phyloP scores from a whole-genome alignment of 2,888 invertebrate genomes.

The Cephonodes hylas region DNA sequence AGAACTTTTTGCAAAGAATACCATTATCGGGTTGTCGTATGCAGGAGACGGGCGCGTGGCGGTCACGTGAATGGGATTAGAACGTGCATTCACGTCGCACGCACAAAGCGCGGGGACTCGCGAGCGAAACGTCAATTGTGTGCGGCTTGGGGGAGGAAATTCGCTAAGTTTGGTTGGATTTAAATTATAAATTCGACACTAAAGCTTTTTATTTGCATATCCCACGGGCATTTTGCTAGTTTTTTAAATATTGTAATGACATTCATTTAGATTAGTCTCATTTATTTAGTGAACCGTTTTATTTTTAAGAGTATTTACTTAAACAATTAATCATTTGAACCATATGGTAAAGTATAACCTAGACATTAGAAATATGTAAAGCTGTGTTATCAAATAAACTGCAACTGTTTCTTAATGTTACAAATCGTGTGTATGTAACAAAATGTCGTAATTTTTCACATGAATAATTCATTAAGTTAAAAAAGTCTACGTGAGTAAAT shows the following conservation, averaged over 20 bases:
- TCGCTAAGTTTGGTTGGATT: constrained; percentile 76
- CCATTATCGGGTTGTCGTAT: constrained; percentile 63
- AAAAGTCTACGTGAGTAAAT: not conserved
- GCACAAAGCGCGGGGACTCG: constrained; percentile 67
- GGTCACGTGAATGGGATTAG: constrained; percentile 76
- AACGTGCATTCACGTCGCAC: constrained; percentile 69
- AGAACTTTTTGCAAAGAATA: constrained; percentile 45
- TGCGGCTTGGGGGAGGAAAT: constrained; percentile 70
- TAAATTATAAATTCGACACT: constrained; percentile 76
- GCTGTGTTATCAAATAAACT: too few species aligned
- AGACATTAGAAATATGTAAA: not conserved
- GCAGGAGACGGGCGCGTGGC: constrained; percentile 69
- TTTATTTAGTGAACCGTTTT: constrained; percentile 14
- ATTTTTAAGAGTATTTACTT: constrained; percentile 18
- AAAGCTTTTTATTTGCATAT: constrained; percentile 74
- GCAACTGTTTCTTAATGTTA: not conserved
- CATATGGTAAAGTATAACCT: not conserved
- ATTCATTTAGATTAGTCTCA: constrained; percentile 18
- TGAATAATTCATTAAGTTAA: not conserved
- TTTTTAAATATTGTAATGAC: constrained; percentile 33
- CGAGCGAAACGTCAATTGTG: constrained; percentile 72
- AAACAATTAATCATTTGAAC: not conserved
- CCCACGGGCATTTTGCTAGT: constrained; percentile 53
- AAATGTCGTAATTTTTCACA: not conserved
- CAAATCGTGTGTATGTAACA: not conserved